These are phyloP conservation scores for Lamellibrachia satsuma DNA, from an alignment of 2,888 invertebrate genomes.

Conservation along the genomic window DNA sequence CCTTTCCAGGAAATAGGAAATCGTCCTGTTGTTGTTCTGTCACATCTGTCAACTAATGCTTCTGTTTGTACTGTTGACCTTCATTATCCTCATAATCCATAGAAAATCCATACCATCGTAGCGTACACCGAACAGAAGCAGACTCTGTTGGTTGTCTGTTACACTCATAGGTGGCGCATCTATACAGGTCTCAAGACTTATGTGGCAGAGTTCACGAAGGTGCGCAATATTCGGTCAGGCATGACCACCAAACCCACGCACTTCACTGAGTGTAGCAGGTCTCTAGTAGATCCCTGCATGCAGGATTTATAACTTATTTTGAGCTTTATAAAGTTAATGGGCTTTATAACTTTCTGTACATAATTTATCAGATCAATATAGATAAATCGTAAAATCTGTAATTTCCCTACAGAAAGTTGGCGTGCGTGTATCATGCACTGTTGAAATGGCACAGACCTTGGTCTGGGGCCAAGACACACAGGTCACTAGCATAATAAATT, in stretches of 20 bases:
- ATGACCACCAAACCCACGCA: not conserved
- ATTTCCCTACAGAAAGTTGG: not conserved
- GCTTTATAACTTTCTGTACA: not conserved
- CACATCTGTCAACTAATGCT: not conserved
- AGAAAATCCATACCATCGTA: slow-evolving; percentile 3
- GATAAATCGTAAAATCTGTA: not conserved
- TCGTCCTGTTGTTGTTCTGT: not conserved
- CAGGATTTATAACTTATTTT: not conserved
- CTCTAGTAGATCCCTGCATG: not conserved
- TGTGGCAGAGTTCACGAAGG: not conserved
- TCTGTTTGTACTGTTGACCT: slow-evolving; percentile 1
- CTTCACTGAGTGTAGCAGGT: not conserved
- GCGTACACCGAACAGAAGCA: not conserved
- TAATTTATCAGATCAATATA: not conserved
- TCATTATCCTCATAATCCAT: not conserved
- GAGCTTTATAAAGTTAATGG: not conserved
- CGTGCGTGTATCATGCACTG: not conserved
- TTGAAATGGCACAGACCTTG: not conserved
- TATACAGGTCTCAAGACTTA: not conserved
- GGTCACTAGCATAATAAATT: too few species aligned
- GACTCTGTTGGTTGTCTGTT: not conserved
- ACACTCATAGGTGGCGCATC: not conserved
- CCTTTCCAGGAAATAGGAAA: not conserved
- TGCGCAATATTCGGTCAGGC: not conserved
- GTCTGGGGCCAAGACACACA: too few species aligned